These are phyloP conservation scores for Halocaridina rubra DNA, from an alignment of 2,888 invertebrate genomes.

Conservation along the genomic window DNA sequence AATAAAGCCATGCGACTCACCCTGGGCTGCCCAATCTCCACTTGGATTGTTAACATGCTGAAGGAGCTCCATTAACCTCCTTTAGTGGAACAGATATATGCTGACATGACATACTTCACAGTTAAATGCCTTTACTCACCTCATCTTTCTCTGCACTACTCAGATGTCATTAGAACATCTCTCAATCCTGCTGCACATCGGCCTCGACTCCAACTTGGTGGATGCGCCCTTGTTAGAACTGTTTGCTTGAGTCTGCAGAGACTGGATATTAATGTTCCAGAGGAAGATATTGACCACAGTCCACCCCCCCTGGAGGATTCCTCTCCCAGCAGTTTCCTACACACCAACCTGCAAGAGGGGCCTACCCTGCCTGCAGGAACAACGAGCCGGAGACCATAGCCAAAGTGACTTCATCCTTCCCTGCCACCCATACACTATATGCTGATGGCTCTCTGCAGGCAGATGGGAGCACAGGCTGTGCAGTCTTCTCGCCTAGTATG, in stretches of 20 bases:
- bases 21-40: neutral
- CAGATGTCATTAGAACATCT: neutral
- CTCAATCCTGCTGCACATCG: neutral
- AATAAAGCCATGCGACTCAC: neutral
- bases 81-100: neutral
- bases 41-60: neutral
- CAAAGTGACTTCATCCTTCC: no score
- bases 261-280: neutral
- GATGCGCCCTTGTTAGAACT: neutral
- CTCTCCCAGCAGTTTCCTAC: no score
- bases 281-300: neutral
- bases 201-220: no score
- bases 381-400: neutral
- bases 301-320: no score
- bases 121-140: neutral
- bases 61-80: neutral
- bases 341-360: no score
- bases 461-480: no score
- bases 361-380: no score
- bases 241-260: neutral
- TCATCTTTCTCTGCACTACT: neutral
- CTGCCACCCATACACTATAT: no score
- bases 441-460: no score
- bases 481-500: no score
- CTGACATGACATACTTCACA: no score